phyloP scores from a whole-genome alignment of 92 coral and sea anemone species.

The Diadumene lineata region DNA sequence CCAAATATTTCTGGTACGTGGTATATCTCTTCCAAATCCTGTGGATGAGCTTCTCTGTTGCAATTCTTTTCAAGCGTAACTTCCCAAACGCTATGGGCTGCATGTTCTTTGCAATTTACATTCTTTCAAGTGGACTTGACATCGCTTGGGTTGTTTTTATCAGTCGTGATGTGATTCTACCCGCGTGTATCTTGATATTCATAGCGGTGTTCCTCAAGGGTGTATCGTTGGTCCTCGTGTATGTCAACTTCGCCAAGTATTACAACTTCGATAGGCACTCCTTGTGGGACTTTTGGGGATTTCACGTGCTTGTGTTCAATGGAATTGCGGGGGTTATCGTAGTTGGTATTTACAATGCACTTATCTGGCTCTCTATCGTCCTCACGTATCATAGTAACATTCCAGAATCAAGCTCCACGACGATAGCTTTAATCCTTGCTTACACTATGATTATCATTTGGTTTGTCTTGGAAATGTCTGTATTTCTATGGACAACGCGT shows the following conservation, averaged over 20 bases:
- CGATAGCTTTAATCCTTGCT: slow-evolving; percentile 20
- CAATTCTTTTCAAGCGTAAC: slow-evolving; percentile 26
- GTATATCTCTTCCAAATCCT: slow-evolving; percentile 16
- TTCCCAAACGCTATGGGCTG: slow-evolving; percentile 22
- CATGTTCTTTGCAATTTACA: slow-evolving; percentile 17
- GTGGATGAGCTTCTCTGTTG: slow-evolving; percentile 23
- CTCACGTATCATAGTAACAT: slow-evolving; percentile 13
- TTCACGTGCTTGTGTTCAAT: slow-evolving; percentile 34
- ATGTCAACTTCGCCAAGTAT: slow-evolving; percentile 11
- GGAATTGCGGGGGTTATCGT: slow-evolving; percentile 18
- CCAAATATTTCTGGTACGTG: slow-evolving; percentile 12
- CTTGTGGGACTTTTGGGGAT: slow-evolving; percentile 33
- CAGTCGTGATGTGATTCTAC: slow-evolving; percentile 26
- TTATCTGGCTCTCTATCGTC: slow-evolving; percentile 25
- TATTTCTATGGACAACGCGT: slow-evolving; percentile 34
- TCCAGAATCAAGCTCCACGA: slow-evolving; percentile 20
- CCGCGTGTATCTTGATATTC: slow-evolving; percentile 32
- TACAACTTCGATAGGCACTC: slow-evolving; percentile 36
- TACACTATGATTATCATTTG: slow-evolving; percentile 11
- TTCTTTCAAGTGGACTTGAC: slow-evolving; percentile 20
- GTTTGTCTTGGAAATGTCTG: slow-evolving; percentile 29
- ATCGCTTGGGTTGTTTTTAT: slow-evolving; percentile 27
- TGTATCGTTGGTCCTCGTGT: slow-evolving; percentile 33
- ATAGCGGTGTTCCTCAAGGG: slow-evolving; percentile 41
- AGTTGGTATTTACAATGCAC: background rate